phyloP scores from a whole-genome alignment of 2,888 invertebrate species.

The Zootermopsis nevadensis region DNA sequence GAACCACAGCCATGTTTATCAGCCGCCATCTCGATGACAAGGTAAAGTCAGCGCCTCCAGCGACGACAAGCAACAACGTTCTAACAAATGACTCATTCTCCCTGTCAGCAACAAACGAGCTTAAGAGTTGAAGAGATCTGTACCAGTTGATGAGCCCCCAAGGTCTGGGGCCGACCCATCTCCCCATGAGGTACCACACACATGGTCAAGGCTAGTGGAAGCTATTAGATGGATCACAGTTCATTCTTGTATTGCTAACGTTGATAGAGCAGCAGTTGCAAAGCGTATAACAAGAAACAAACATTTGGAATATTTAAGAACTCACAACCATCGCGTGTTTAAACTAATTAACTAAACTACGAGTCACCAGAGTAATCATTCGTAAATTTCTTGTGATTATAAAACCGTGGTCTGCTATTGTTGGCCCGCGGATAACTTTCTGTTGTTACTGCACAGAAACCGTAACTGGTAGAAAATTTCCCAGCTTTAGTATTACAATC shows the following conservation, averaged over 20 bases:
- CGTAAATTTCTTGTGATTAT: background rate
- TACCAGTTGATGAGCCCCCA: conserved; percentile 27
- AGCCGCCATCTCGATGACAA: conserved; percentile 20
- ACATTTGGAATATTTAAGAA: background rate
- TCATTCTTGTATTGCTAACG: background rate
- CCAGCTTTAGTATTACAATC: no score
- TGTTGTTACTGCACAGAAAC: no score
- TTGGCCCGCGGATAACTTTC: no score
- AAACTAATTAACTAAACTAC: background rate
- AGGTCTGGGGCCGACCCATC: background rate
- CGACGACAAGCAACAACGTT: conserved; percentile 16
- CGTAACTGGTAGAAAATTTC: no score
- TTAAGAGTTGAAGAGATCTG: conserved; percentile 6
- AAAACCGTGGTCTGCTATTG: background rate
- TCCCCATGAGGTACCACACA: background rate
- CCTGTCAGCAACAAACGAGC: conserved; percentile 17
- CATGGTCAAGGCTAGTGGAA: conserved; percentile 7
- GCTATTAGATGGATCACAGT: conserved; percentile 14
- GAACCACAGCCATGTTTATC: conserved; percentile 1
- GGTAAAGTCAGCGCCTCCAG: conserved; percentile 31
- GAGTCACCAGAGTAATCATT: background rate
- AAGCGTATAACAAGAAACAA: background rate
- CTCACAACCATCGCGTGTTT: background rate
- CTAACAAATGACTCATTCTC: conserved; percentile 16
- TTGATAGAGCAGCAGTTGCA: background rate